Conservation (phyloP, 2,888 invertebrate genomes). For the Nomada hirtipes region DNA sequence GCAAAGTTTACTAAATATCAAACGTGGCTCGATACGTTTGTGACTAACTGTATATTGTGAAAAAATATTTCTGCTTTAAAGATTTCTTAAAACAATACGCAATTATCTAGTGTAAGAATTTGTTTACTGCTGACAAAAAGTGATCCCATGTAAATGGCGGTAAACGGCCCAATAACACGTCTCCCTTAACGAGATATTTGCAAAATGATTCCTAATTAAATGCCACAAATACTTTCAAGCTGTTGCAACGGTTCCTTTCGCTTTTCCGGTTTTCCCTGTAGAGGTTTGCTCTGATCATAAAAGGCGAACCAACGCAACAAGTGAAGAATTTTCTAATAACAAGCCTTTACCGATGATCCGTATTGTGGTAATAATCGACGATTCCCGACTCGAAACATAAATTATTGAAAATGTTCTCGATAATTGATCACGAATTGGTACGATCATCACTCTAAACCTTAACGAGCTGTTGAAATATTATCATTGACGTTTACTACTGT, state of each 20-base stretch:
- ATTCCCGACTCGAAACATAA: not conserved
- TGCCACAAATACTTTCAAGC: constrained; percentile 54
- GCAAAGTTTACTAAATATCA: too few species aligned
- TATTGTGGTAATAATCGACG: constrained; percentile 17
- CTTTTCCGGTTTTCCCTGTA: constrained; percentile 66
- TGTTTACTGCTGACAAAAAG: constrained; percentile 47
- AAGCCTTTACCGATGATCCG: constrained; percentile 7
- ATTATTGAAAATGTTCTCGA: constrained; percentile 11
- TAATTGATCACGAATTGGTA: too few species aligned
- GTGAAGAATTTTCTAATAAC: constrained; percentile 48
- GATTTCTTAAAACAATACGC: not conserved
- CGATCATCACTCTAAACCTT: not conserved
- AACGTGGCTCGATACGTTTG: too few species aligned
- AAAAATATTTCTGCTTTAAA: not conserved
- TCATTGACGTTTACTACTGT: too few species aligned
- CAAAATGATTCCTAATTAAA: constrained; percentile 56
- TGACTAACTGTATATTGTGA: not conserved
- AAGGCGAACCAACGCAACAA: constrained; percentile 37
- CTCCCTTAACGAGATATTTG: constrained; percentile 58
- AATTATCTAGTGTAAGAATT: constrained; percentile 16
- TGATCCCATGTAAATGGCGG: constrained; percentile 17
- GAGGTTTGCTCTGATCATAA: constrained; percentile 48
- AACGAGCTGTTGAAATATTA: not conserved
- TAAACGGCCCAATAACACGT: constrained; percentile 54
- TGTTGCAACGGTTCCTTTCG: constrained; percentile 60